Conservation (phyloP, 2,797 vertebrate species). For the Galagoides demidoff region DNA sequence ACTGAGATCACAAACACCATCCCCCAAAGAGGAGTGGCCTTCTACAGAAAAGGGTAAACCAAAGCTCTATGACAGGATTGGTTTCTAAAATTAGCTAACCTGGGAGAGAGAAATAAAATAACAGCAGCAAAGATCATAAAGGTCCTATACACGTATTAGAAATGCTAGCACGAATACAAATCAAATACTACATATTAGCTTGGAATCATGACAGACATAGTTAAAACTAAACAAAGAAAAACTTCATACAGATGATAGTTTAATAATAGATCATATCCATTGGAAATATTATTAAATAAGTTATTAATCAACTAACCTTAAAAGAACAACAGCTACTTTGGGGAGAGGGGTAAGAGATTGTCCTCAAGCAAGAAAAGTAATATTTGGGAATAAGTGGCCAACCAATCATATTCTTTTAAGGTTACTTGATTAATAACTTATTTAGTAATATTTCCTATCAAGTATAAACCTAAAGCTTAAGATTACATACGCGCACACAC, state of each 20-base stretch:
- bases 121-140: background rate
- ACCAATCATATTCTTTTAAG: background rate
- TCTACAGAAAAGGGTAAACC: background rate
- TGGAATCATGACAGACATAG: background rate
- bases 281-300: background rate
- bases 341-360: background rate
- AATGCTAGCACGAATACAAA: background rate
- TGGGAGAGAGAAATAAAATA: background rate
- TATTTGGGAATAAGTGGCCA: background rate
- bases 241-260: background rate
- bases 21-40: background rate
- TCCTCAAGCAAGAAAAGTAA: background rate
- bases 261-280: background rate
- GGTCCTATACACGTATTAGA: background rate
- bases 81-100: background rate
- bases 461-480: background rate
- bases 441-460: background rate
- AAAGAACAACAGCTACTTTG: background rate
- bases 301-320: background rate
- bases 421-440: background rate
- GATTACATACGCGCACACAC: background rate
- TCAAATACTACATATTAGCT: background rate
- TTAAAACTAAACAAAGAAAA: background rate
- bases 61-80: background rate
- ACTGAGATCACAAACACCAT: background rate